Evolutionary conservation across 2,797 vertebrate genomes (phyloP).

Genomic region (Catostomus latipinnis): DNA sequence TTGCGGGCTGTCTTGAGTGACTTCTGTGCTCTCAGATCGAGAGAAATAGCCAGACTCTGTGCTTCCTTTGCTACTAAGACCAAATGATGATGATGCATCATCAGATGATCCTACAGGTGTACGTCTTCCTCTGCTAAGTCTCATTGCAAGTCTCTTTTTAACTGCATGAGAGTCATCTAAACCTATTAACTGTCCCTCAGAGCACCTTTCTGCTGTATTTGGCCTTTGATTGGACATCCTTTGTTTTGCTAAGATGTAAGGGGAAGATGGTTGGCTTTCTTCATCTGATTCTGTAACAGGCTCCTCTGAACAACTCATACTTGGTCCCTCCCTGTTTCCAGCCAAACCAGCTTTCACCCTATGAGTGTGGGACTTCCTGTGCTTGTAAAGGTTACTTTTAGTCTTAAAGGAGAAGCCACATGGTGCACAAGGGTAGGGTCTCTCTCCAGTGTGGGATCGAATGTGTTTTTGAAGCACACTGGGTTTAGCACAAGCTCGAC

Average conservation of each 20-base stretch:
- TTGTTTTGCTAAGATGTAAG: conserved; percentile 69
- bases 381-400: conserved; percentile 97
- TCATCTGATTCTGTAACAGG: conserved; percentile 93
- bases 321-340: conserved; percentile 68
- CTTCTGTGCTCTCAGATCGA: conserved; percentile 92
- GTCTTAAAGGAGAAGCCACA: conserved; percentile 93
- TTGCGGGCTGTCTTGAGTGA: conserved; percentile 87
- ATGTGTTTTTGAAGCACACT: conserved; percentile 98
- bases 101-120: conserved; percentile 79
- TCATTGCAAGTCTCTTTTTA: conserved; percentile 92
- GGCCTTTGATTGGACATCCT: conserved; percentile 61
- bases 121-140: conserved; percentile 89
- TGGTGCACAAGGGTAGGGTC: conserved; percentile 93
- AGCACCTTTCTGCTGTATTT: conserved; percentile 57
- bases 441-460: conserved; percentile 94
- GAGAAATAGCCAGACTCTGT: conserved; percentile 98
- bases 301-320: conserved; percentile 82
- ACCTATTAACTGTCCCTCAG: conserved; percentile 74
- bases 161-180: conserved; percentile 89
- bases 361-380: conserved; percentile 96
- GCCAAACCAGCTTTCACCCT: conserved; percentile 92
- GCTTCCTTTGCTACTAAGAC: conserved; percentile 91
- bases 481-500: conserved; percentile 93
- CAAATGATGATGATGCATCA: conserved; percentile 84
- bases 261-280: conserved; percentile 80